These are phyloP conservation scores for Colistium nudipinnis DNA, from an alignment of 2,113 vertebrate genomes.

Conservation along the genomic window DNA sequence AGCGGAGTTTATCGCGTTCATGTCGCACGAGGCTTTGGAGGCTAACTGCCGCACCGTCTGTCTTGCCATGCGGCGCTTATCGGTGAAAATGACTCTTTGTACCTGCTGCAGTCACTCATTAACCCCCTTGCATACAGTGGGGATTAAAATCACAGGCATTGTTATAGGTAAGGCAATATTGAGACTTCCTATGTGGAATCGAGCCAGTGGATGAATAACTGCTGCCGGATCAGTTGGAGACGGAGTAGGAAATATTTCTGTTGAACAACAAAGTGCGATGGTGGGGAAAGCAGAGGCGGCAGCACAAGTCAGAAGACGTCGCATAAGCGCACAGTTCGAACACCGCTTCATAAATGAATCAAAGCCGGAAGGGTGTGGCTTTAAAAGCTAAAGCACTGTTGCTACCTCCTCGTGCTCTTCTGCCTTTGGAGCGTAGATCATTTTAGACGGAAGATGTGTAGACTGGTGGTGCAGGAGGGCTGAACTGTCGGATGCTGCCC, in stretches of 20 bases:
- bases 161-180: neutral
- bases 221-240: constrained; percentile 24
- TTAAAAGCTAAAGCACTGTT: neutral
- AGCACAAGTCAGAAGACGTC: constrained; percentile 25
- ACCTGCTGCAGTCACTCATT: constrained; percentile 45
- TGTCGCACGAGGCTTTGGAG: constrained; percentile 7
- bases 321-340: constrained; percentile 19
- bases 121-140: neutral
- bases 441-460: neutral
- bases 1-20: constrained; percentile 34
- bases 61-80: constrained; percentile 32
- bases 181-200: neutral
- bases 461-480: neutral
- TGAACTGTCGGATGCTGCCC: neutral
- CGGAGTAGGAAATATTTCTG: constrained; percentile 43
- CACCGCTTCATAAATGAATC: constrained; percentile 41
- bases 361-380: constrained; percentile 7
- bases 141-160: neutral
- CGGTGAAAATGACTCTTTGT: constrained; percentile 16
- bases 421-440: neutral
- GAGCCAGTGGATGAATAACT: neutral
- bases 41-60: constrained; percentile 29
- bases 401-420: neutral
- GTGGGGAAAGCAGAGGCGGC: constrained; percentile 36
- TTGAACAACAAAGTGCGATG: constrained; percentile 42